Evolutionary conservation across 1,140 invertebrate genomes (phyloP).

Genomic region (Drosophila novamexicana): DNA sequence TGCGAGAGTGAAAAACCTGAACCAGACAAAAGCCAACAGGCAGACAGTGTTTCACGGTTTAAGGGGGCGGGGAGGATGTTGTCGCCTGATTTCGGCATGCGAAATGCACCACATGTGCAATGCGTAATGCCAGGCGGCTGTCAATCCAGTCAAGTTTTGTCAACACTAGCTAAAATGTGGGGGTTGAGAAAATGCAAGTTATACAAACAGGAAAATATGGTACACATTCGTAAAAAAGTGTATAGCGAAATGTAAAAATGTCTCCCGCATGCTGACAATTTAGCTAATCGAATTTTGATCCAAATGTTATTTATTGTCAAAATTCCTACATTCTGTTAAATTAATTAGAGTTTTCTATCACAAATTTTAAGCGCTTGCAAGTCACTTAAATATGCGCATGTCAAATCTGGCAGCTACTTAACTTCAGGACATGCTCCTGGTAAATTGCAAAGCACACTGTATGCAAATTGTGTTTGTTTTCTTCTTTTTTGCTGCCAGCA

Average conservation of each 20-base stretch:
- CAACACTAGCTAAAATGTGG: constrained; percentile 23
- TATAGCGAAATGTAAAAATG: not conserved
- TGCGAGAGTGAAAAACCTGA: constrained; percentile 55
- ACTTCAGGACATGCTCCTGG: too few relatives aligned
- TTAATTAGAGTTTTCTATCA: too few relatives aligned
- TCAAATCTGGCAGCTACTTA: too few relatives aligned
- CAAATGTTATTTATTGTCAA: too few relatives aligned
- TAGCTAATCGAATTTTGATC: too few relatives aligned
- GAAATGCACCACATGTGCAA: constrained; percentile 74
- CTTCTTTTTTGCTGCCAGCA: constrained; percentile 19
- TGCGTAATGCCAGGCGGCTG: constrained; percentile 19
- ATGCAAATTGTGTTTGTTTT: constrained; percentile 6
- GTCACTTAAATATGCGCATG: too few relatives aligned
- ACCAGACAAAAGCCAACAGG: constrained; percentile 56
- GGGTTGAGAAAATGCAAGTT: constrained; percentile 38
- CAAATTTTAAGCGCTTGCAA: too few relatives aligned
- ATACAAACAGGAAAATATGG: not conserved
- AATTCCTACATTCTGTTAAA: too few relatives aligned
- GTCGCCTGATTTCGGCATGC: constrained; percentile 49
- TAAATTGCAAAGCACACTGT: constrained; percentile 7
- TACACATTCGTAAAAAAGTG: not conserved
- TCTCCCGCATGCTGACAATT: too few relatives aligned
- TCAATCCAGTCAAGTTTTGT: constrained; percentile 40
- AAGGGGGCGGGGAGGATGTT: constrained; percentile 19
- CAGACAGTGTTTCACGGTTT: constrained; percentile 16